A percentile compares a stretch with the other conserved stretches of the same genome.
Conservation (phyloP, 1,140 invertebrate genomes). For the Drosophila biarmipes region DNA sequence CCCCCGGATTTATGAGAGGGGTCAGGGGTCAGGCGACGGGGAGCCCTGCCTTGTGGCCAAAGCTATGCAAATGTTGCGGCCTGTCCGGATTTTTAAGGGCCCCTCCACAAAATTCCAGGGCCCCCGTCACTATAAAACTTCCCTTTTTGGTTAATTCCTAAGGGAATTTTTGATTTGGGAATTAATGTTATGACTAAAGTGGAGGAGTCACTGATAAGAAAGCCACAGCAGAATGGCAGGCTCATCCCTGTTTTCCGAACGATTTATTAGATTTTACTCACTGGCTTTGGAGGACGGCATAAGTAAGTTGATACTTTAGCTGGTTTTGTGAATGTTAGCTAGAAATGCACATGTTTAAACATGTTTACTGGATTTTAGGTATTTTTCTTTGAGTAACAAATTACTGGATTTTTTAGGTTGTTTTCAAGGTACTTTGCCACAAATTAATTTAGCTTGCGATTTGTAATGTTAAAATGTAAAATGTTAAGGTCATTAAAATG, state of each 20-base stretch:
- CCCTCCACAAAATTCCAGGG: constrained; percentile 12
- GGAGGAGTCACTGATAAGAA: constrained; percentile 7
- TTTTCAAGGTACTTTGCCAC: too few relatives aligned
- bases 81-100: constrained; percentile 36
- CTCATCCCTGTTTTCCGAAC: not conserved
- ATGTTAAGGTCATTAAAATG: too few relatives aligned
- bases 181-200: constrained; percentile 31
- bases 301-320: not conserved
- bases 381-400: too few relatives aligned
- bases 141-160: constrained; percentile 28
- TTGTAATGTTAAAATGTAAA: too few relatives aligned
- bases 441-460: too few relatives aligned
- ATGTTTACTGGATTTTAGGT: too few relatives aligned
- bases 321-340: not conserved
- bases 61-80: constrained; percentile 57
- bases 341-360: not conserved
- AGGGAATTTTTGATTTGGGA: constrained; percentile 48
- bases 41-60: constrained; percentile 28
- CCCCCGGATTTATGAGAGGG: constrained; percentile 3
- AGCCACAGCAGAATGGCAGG: not conserved
- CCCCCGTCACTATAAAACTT: constrained; percentile 3
- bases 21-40: constrained; percentile 1
- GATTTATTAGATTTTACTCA: constrained; percentile 22
- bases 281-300: constrained; percentile 1
- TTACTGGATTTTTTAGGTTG: too few relatives aligned